These are phyloP conservation scores for Eubasilissa splendida DNA, from an alignment of 2,888 invertebrate species.

Conservation along the genomic window DNA sequence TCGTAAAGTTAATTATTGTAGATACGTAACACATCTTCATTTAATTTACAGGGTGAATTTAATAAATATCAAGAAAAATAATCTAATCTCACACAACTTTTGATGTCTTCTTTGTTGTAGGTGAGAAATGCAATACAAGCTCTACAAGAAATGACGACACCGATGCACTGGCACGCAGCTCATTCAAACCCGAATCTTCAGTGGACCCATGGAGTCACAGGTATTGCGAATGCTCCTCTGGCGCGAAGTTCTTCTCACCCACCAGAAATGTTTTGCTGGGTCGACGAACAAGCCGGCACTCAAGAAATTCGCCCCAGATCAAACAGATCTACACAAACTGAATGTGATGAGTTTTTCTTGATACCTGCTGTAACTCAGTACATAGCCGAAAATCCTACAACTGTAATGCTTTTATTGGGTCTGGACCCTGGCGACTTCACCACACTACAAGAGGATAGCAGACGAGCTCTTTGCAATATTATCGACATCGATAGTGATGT, in stretches of 20 bases:
- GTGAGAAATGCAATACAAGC: conserved; percentile 89
- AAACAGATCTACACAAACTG: conserved; percentile 75
- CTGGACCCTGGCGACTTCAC: conserved; percentile 75
- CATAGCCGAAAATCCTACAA: conserved; percentile 81
- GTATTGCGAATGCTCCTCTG: conserved; percentile 71
- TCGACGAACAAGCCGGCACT: conserved; percentile 66
- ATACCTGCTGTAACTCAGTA: conserved; percentile 76
- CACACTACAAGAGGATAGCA: conserved; percentile 62
- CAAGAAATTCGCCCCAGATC: conserved; percentile 61
- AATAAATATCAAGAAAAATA: not conserved
- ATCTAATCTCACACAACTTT: no score
- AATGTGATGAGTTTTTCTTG: conserved; percentile 66
- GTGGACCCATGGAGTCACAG: conserved; percentile 66
- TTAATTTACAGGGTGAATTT: conserved; percentile 47
- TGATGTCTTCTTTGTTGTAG: conserved; percentile 64
- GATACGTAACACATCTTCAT: not conserved
- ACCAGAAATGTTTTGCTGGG: conserved; percentile 88
- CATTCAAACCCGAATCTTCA: conserved; percentile 88
- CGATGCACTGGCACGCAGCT: conserved; percentile 79
- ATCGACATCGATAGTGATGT: conserved; percentile 52
- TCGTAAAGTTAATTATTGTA: no score
- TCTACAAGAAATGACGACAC: conserved; percentile 85
- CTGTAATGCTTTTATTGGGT: conserved; percentile 82
- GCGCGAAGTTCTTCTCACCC: conserved; percentile 88
- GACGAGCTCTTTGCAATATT: conserved; percentile 59